Conservation (phyloP, 2,888 invertebrate species). For the Conomelus anceps region DNA sequence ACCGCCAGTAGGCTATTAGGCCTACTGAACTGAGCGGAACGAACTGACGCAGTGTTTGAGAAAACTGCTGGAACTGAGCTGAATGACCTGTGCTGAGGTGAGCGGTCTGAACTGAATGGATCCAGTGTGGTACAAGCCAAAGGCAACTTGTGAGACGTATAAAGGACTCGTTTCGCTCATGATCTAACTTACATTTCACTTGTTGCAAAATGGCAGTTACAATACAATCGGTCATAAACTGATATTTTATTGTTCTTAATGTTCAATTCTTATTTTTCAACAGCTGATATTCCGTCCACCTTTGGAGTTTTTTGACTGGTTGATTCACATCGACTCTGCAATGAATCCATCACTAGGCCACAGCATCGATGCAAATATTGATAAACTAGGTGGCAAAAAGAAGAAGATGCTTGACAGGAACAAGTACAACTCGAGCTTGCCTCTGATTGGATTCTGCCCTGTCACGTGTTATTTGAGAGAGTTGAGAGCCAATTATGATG, state of each 20-base stretch:
- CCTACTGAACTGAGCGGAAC: too few relatives aligned
- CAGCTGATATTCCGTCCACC: constrained; percentile 56
- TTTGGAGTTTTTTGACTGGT: constrained; percentile 62
- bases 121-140: too few relatives aligned
- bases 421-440: constrained; percentile 43
- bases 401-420: not conserved
- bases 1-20: too few relatives aligned
- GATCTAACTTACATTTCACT: too few relatives aligned
- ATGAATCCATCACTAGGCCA: constrained; percentile 45
- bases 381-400: not conserved
- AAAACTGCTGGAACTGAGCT: too few relatives aligned
- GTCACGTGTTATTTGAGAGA: constrained; percentile 63
- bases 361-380: constrained; percentile 40
- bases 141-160: too few relatives aligned
- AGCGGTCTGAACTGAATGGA: too few relatives aligned
- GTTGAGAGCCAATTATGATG: constrained; percentile 65
- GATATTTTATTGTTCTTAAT: not conserved
- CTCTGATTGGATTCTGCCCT: constrained; percentile 71
- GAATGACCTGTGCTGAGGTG: too few relatives aligned
- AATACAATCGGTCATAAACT: too few relatives aligned
- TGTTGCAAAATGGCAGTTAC: too few relatives aligned
- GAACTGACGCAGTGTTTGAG: too few relatives aligned
- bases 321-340: constrained; percentile 57
- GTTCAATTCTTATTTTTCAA: constrained; percentile 38
- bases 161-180: too few relatives aligned